phyloP scores from a whole-genome alignment of 35 echinoderm and acorn worm species.

The Ptychodera flava region DNA sequence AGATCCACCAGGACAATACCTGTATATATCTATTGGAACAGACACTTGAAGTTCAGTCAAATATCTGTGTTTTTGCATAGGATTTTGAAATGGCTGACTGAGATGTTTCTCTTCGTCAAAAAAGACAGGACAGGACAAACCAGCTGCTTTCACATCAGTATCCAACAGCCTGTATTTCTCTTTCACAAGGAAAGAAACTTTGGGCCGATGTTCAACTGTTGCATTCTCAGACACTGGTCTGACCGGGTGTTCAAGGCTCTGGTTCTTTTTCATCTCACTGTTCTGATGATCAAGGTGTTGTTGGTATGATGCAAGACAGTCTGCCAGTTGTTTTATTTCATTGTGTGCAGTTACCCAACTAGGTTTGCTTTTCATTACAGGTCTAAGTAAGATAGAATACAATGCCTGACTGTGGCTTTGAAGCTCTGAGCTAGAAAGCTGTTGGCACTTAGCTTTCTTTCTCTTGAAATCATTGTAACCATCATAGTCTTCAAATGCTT shows the following conservation, averaged over 20 bases:
- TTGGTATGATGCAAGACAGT: conserved; percentile 3
- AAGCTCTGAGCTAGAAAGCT: neutral
- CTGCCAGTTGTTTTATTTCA: neutral
- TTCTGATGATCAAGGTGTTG: neutral
- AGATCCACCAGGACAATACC: conserved; percentile 20
- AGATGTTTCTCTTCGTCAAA: conserved; percentile 11
- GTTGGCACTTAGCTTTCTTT: neutral
- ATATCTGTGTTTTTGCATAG: neutral
- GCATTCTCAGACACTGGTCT: neutral
- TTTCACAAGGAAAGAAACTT: neutral
- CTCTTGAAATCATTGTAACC: conserved; percentile 17
- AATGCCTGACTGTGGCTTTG: no score
- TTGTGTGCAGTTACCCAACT: neutral
- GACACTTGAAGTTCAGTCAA: conserved; percentile 15
- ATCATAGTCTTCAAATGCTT: neutral
- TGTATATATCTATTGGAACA: conserved; percentile 14
- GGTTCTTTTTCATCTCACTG: neutral
- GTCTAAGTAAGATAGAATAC: no score
- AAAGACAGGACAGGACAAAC: neutral
- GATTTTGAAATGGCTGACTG: conserved; percentile 9
- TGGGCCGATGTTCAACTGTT: conserved; percentile 7
- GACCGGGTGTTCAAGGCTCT: conserved; percentile 16
- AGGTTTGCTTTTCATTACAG: no score
- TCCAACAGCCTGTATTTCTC: conserved; percentile 17
- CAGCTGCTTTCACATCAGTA: conserved; percentile 5